These are phyloP conservation scores for Cyphomyrus discorhynchus DNA, from an alignment of 2,113 vertebrate genomes.

Conservation along the genomic window DNA sequence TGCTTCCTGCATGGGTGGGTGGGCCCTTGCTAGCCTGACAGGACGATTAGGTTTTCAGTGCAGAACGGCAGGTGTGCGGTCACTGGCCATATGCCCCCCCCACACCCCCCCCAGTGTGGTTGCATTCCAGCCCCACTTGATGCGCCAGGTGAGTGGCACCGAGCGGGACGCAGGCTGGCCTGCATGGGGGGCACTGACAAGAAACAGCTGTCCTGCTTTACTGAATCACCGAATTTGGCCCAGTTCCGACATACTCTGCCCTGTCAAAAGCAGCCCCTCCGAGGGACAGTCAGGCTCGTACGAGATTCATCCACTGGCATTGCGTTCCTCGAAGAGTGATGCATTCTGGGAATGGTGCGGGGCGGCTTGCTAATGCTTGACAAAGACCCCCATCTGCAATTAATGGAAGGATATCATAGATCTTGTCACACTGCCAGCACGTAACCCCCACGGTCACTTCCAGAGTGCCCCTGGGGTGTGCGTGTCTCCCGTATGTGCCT, in stretches of 20 bases:
- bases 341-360: background rate
- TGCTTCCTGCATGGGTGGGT: background rate
- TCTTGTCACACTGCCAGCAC: constrained; percentile 15
- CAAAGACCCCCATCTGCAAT: background rate
- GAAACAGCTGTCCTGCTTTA: background rate
- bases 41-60: background rate
- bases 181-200: constrained; percentile 43
- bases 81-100: constrained; percentile 67
- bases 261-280: background rate
- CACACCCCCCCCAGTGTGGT: constrained; percentile 35
- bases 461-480: background rate
- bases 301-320: background rate
- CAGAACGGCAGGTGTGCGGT: constrained; percentile 69
- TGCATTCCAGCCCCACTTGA: constrained; percentile 55
- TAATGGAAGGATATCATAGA: constrained; percentile 17
- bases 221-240: background rate
- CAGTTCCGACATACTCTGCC: background rate
- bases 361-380: background rate
- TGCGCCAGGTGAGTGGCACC: constrained; percentile 53
- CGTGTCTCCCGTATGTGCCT: constrained; percentile 17
- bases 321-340: background rate
- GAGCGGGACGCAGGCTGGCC: constrained; percentile 18
- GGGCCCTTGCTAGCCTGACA: background rate
- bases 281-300: background rate
- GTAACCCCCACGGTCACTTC: background rate